A percentile compares a stretch with the other conserved stretches of the same genome.
These are phyloP conservation scores for Tanytarsus gracilentus DNA, from an alignment of 2,888 invertebrate genomes.

Conservation along the genomic window DNA sequence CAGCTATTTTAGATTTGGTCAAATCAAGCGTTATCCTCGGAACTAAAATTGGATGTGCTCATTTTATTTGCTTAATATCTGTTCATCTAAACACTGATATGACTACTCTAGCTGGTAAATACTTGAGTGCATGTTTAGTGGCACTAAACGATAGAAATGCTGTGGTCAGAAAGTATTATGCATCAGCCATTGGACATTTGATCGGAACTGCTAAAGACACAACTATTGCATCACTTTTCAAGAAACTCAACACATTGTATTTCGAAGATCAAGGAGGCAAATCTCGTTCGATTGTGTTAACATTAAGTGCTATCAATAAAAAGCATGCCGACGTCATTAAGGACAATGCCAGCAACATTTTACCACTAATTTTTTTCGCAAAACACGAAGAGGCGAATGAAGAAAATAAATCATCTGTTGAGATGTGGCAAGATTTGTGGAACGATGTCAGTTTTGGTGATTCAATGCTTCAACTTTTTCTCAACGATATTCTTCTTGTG, in stretches of 20 bases:
- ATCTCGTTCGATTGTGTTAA: slow-evolving; percentile 62
- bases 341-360: slow-evolving; percentile 60
- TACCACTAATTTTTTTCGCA: slow-evolving; percentile 81
- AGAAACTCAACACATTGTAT: slow-evolving; percentile 49
- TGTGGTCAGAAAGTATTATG: slow-evolving; percentile 74
- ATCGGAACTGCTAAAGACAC: slow-evolving; percentile 67
- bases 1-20: slow-evolving; percentile 71
- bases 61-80: slow-evolving; percentile 60
- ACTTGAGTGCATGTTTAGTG: slow-evolving; percentile 50
- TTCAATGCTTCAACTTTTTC: slow-evolving; percentile 67
- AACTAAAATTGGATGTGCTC: slow-evolving; percentile 71
- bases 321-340: slow-evolving; percentile 75
- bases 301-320: slow-evolving; percentile 70
- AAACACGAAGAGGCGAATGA: slow-evolving; percentile 75
- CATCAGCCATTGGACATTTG: slow-evolving; percentile 74
- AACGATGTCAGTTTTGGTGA: slow-evolving; percentile 84
- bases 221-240: slow-evolving; percentile 51
- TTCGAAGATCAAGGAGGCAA: slow-evolving; percentile 65
- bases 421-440: slow-evolving; percentile 83
- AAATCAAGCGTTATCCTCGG: slow-evolving; percentile 72
- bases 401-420: slow-evolving; percentile 51
- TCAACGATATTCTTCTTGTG: slow-evolving; percentile 60
- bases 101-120: slow-evolving; percentile 51
- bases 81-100: slow-evolving; percentile 48
- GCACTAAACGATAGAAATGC: slow-evolving; percentile 78